Evolutionary conservation across 2,888 invertebrate species (phyloP).

Genomic region (Hartigia nigra): DNA sequence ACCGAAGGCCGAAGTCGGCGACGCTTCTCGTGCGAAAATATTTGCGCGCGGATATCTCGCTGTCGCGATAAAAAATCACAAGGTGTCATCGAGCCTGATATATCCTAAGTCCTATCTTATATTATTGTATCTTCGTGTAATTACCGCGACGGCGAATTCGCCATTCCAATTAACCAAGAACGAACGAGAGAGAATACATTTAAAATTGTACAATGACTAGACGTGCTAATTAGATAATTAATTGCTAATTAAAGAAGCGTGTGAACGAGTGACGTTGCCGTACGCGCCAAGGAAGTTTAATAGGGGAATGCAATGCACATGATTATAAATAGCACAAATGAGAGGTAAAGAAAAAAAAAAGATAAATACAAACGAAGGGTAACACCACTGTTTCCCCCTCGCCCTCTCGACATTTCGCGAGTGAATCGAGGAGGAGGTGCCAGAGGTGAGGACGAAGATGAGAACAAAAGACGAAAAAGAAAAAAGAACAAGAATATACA

Average conservation of each 20-base stretch:
- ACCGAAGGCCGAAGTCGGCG: not conserved
- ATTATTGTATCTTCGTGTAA: not conserved
- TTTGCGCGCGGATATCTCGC: not conserved
- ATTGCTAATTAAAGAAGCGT: not conserved
- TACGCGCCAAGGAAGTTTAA: constrained; percentile 48
- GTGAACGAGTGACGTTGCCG: not conserved
- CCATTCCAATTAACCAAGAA: not conserved
- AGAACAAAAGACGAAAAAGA: constrained; percentile 12
- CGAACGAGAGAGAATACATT: not conserved
- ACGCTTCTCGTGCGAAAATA: not conserved
- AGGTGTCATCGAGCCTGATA: not conserved
- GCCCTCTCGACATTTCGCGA: constrained; percentile 31
- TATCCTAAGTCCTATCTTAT: not conserved
- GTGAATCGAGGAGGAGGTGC: not conserved
- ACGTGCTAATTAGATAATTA: not conserved
- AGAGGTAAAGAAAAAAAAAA: constrained; percentile 31
- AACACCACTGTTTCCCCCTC: constrained; percentile 17
- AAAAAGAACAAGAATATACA: constrained; percentile 4
- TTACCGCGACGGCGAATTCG: not conserved
- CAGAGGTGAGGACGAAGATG: constrained; percentile 2
- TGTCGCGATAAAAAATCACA: not conserved
- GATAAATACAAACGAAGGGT: not conserved
- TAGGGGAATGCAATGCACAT: constrained; percentile 60
- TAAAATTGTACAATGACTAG: not conserved
- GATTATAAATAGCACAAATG: constrained; percentile 63